A percentile compares a stretch with the other conserved stretches of the same genome.
These are phyloP conservation scores for Callocephalon fimbriatum DNA, from an alignment of 2,113 vertebrate genomes.

Conservation along the genomic window DNA sequence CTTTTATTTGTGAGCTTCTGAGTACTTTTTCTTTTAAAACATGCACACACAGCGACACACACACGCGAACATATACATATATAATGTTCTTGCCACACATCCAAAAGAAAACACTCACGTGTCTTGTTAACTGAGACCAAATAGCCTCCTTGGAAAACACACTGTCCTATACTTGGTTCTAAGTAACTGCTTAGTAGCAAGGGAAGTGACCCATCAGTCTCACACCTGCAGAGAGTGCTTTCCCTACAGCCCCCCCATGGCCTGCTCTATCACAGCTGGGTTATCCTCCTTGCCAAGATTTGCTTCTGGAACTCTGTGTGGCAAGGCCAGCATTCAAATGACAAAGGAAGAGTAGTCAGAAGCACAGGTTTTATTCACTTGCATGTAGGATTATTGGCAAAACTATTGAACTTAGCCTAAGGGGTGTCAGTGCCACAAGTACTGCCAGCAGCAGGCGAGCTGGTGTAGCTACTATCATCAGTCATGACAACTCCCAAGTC, in stretches of 20 bases:
- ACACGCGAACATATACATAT: not conserved
- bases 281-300: not conserved
- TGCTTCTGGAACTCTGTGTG: not conserved
- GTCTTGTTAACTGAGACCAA: not conserved
- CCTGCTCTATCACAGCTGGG: not conserved
- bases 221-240: fast-evolving
- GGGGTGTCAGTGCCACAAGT: not conserved
- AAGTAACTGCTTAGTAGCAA: not conserved
- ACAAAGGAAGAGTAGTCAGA: not conserved
- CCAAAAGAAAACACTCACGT: not conserved
- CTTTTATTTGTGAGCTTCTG: not conserved
- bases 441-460: not conserved
- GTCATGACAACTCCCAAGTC: not conserved
- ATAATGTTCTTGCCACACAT: not conserved
- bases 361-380: not conserved
- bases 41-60: not conserved
- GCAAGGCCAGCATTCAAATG: not conserved
- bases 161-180: not conserved
- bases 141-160: not conserved
- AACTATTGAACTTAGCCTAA: not conserved
- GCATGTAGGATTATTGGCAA: not conserved
- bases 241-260: not conserved
- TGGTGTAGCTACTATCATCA: not conserved
- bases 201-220: not conserved
- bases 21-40: not conserved